Evolutionary conservation across 2,113 vertebrate genomes (phyloP).

Genomic region (Sapayoa aenigma): DNA sequence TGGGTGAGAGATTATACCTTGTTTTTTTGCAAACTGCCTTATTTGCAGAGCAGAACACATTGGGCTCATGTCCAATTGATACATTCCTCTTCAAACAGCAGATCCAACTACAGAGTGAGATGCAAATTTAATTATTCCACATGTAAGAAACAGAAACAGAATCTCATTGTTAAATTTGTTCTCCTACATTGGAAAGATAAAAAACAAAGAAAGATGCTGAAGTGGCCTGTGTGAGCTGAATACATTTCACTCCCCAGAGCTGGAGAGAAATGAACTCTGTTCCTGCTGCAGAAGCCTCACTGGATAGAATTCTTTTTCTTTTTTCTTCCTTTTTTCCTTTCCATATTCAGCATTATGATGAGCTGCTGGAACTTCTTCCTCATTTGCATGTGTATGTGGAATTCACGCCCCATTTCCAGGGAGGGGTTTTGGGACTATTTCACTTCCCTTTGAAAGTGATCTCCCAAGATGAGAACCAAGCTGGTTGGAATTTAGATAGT

Average conservation of each 20-base stretch:
- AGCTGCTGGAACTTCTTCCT: conserved; percentile 5
- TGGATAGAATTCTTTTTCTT: background rate
- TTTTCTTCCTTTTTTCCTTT: background rate
- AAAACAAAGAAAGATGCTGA: conserved; percentile 73
- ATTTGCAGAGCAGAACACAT: conserved; percentile 71
- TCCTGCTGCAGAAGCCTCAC: conserved; percentile 36
- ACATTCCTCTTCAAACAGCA: conserved; percentile 74
- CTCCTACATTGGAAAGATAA: conserved; percentile 70
- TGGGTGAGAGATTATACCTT: conserved; percentile 62
- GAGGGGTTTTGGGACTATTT: background rate
- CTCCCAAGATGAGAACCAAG: background rate
- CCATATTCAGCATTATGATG: background rate
- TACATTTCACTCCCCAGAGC: conserved; percentile 65
- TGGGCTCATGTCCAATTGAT: conserved; percentile 77
- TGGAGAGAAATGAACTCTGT: conserved; percentile 53
- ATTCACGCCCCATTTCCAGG: background rate
- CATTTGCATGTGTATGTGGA: background rate
- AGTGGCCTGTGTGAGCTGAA: conserved; percentile 74
- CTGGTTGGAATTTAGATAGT: background rate
- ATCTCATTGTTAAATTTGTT: conserved; percentile 82
- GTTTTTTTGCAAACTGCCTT: conserved; percentile 63
- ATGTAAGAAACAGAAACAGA: conserved; percentile 75
- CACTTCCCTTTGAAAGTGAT: background rate
- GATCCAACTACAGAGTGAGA: conserved; percentile 67
- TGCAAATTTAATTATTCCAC: conserved; percentile 82